Percentiles rank a stretch among this genome's conserved stretches.
phyloP scores from a whole-genome alignment of 2,113 vertebrate genomes.

The Campylorhamphus procurvoides region DNA sequence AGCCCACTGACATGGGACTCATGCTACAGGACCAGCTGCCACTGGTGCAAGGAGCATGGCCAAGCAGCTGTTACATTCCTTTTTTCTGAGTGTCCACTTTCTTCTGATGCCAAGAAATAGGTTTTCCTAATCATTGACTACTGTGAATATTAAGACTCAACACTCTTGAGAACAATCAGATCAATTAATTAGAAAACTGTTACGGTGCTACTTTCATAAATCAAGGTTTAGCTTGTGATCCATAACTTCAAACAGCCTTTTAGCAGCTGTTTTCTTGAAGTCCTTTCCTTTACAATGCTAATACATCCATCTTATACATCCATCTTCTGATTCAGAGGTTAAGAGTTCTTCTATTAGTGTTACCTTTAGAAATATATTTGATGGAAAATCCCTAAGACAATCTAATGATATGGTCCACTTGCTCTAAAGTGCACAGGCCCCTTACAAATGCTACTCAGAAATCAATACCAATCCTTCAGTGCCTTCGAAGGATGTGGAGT shows the following conservation, averaged over 20 bases:
- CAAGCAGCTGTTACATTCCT: background rate
- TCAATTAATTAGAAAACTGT: background rate
- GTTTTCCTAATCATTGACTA: background rate
- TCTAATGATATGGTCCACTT: background rate
- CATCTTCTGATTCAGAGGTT: background rate
- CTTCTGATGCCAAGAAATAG: background rate
- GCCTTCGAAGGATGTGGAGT: background rate
- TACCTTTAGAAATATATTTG: background rate
- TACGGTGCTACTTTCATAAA: background rate
- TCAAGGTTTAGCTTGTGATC: background rate
- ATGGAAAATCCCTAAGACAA: background rate
- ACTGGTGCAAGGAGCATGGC: background rate
- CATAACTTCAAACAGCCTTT: background rate
- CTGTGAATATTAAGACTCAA: background rate
- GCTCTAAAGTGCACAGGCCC: background rate
- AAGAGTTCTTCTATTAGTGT: background rate
- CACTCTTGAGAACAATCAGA: background rate
- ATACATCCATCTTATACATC: background rate
- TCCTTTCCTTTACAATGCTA: background rate
- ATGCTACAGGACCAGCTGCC: background rate
- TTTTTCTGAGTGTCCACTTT: background rate
- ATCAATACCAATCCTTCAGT: slow-evolving; percentile 12
- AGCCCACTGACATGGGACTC: background rate
- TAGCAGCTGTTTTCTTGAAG: background rate
- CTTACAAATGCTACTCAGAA: slow-evolving; percentile 15